Conservation (phyloP, 1,140 invertebrate genomes). For the Drosophila leontia region DNA sequence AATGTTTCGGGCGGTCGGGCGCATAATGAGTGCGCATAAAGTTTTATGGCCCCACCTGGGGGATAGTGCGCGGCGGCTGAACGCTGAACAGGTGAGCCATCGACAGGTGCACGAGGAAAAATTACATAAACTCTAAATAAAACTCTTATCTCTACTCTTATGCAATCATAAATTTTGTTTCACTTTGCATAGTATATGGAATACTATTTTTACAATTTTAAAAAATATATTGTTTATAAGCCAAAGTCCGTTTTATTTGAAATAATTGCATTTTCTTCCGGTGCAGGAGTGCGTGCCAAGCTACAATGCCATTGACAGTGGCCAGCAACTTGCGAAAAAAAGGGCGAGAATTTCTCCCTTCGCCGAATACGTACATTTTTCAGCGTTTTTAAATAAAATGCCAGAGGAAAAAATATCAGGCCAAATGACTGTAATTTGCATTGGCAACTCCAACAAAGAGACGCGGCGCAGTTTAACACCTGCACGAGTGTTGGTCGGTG, state of each 20-base stretch:
- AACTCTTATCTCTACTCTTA: no score
- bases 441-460: slow-evolving; percentile 39
- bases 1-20: slow-evolving; percentile 33
- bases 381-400: slow-evolving; percentile 48
- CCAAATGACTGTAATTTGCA: slow-evolving; percentile 66
- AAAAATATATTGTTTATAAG: not conserved
- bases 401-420: slow-evolving; percentile 25
- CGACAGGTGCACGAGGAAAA: slow-evolving; percentile 18
- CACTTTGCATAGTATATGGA: not conserved
- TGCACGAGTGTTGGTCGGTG: slow-evolving; percentile 39
- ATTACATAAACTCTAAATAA: not conserved
- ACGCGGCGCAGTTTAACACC: slow-evolving; percentile 49
- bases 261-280: slow-evolving; percentile 9
- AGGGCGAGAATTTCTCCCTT: slow-evolving; percentile 9
- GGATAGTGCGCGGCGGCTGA: not conserved
- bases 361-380: slow-evolving; percentile 27
- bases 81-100: slow-evolving; percentile 18
- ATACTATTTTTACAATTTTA: not conserved
- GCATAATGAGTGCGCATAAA: slow-evolving; percentile 60
- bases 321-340: slow-evolving; percentile 10
- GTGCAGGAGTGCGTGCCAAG: slow-evolving; percentile 40
- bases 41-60: slow-evolving; percentile 51
- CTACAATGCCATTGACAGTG: slow-evolving; percentile 47
- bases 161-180: not conserved
- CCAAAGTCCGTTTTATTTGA: not conserved